Evolutionary conservation across 2,888 invertebrate species (phyloP).

Genomic region (Prosapia bicincta): DNA sequence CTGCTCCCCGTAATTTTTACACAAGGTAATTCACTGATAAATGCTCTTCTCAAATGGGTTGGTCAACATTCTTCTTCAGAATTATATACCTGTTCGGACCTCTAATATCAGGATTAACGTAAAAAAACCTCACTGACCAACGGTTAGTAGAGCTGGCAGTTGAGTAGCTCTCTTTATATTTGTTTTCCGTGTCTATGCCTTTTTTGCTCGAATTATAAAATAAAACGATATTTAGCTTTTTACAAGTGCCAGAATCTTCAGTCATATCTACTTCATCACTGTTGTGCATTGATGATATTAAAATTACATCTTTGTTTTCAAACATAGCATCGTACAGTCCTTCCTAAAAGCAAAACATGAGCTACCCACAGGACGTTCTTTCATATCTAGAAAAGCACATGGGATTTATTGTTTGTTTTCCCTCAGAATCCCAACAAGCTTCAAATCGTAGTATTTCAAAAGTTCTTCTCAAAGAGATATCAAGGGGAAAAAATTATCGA

Average conservation of each 20-base stretch:
- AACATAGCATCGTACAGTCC: conserved; percentile 2
- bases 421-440: conserved; percentile 1
- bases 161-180: conserved; percentile 12
- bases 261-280: neutral
- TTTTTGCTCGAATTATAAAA: conserved; percentile 16
- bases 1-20: conserved; percentile 3
- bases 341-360: too few relatives aligned
- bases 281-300: too few relatives aligned
- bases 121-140: conserved; percentile 20
- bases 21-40: neutral
- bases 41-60: conserved; percentile 5
- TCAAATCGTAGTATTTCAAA: too few relatives aligned
- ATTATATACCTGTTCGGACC: conserved; percentile 9
- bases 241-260: neutral
- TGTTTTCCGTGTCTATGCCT: too few relatives aligned
- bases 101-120: conserved; percentile 8
- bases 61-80: conserved; percentile 9
- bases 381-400: neutral
- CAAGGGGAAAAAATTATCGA: too few relatives aligned
- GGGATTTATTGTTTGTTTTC: too few relatives aligned
- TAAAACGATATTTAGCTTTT: conserved; percentile 5
- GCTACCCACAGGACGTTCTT: neutral
- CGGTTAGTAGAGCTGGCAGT: conserved; percentile 12
- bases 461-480: conserved; percentile 4
- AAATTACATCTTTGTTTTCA: conserved; percentile 5